These are phyloP conservation scores for Lucifuga dentata DNA, from an alignment of 2,113 vertebrate species.

Conservation along the genomic window DNA sequence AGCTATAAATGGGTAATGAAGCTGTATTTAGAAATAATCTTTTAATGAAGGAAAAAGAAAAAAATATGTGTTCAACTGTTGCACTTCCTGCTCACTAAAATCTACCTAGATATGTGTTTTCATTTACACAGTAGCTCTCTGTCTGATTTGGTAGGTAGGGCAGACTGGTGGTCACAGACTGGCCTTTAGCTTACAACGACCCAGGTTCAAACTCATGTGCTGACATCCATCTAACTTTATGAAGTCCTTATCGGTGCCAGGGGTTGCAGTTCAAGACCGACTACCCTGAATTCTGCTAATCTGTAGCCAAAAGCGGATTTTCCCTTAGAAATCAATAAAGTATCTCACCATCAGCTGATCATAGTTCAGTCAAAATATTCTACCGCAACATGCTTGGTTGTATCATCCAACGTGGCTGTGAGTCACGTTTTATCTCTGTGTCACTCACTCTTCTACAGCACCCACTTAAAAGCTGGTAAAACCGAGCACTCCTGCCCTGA, in stretches of 20 bases:
- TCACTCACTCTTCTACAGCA: slow-evolving; percentile 59
- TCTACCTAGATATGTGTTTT: too few species aligned
- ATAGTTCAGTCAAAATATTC: slow-evolving; percentile 24
- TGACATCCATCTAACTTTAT: too few species aligned
- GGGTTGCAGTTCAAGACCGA: too few species aligned
- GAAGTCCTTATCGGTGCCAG: too few species aligned
- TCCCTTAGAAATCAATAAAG: neutral
- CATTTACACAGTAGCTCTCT: too few species aligned
- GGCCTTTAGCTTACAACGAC: too few species aligned
- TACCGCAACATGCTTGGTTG: slow-evolving; percentile 26
- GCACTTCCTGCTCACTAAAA: too few species aligned
- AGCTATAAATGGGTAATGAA: neutral
- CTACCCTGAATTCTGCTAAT: too few species aligned
- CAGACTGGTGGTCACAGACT: too few species aligned
- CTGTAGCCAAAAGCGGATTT: slow-evolving; percentile 18
- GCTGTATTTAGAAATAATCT: neutral
- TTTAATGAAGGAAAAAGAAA: neutral
- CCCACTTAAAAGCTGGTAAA: slow-evolving; percentile 69
- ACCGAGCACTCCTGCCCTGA: slow-evolving; percentile 30
- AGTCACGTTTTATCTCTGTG: slow-evolving; percentile 61
- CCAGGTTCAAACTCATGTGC: too few species aligned
- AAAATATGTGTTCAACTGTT: neutral
- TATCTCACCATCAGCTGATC: slow-evolving; percentile 26
- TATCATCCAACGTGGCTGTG: slow-evolving; percentile 50
- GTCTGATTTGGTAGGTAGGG: too few species aligned